Percentiles rank a stretch among this genome's conserved stretches.
phyloP scores from a whole-genome alignment of 92 coral and sea anemone genomes.

The Zoanthus sociatus region DNA sequence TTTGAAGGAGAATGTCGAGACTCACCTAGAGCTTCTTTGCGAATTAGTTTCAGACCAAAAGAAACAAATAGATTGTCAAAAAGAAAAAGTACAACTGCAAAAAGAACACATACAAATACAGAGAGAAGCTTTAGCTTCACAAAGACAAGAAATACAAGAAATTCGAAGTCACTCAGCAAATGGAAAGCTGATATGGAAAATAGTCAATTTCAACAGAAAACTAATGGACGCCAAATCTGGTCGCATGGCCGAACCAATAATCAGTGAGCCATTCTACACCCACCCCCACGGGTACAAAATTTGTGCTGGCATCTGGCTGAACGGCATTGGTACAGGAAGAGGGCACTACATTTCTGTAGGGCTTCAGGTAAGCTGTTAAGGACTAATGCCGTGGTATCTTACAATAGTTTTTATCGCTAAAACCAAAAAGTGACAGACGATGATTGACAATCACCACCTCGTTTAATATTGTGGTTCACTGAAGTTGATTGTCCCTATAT shows the following conservation, averaged over 20 bases:
- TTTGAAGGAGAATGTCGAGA: constrained; percentile 61
- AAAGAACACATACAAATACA: constrained; percentile 96
- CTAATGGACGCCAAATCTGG: constrained; percentile 92
- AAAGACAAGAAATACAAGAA: constrained; percentile 88
- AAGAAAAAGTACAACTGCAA: constrained; percentile 91
- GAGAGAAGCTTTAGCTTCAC: constrained; percentile 82
- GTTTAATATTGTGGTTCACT: too few species aligned
- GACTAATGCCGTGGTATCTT: too few species aligned
- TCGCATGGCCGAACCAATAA: constrained; percentile 91
- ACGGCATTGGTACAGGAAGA: constrained; percentile 98
- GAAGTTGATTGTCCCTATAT: too few species aligned
- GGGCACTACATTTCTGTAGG: constrained; percentile 97
- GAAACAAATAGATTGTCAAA: constrained; percentile 83
- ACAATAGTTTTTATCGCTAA: neutral
- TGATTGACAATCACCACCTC: neutral
- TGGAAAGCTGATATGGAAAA: constrained; percentile 94
- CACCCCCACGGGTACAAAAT: constrained; percentile 97
- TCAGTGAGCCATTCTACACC: constrained; percentile 98
- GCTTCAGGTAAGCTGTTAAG: constrained; percentile 78
- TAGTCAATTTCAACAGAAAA: constrained; percentile 80
- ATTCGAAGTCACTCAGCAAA: constrained; percentile 88
- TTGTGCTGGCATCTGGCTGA: constrained; percentile 98
- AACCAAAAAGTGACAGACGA: too few species aligned
- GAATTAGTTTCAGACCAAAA: constrained; percentile 80
- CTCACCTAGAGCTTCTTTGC: constrained; percentile 78